Percentiles rank a stretch among this genome's conserved stretches.
These are phyloP conservation scores for Diabrotica virgifera DNA, from an alignment of 1,140 invertebrate genomes.

Conservation along the genomic window DNA sequence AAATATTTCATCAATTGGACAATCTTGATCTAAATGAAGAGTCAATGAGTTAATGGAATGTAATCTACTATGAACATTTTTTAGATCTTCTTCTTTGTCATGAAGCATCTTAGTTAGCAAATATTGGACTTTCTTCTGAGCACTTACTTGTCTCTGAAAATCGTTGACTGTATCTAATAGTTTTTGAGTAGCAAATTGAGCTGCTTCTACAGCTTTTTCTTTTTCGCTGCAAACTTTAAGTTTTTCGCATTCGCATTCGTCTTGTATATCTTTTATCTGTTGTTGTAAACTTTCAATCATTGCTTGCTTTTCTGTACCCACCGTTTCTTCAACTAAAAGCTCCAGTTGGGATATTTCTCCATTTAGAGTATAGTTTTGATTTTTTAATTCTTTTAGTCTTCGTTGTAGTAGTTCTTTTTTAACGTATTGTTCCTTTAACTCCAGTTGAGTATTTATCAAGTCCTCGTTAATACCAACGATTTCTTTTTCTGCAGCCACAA, in stretches of 20 bases:
- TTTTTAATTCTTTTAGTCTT: slow-evolving; percentile 29
- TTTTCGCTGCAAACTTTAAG: slow-evolving; percentile 30
- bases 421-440: slow-evolving; percentile 26
- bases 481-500: slow-evolving; percentile 21
- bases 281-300: slow-evolving; percentile 22
- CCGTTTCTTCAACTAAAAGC: slow-evolving; percentile 20
- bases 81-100: slow-evolving; percentile 33
- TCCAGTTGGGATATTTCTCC: slow-evolving; percentile 30
- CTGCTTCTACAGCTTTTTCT: slow-evolving; percentile 29
- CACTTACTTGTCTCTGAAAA: slow-evolving; percentile 32
- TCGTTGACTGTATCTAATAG: slow-evolving; percentile 32
- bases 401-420: slow-evolving; percentile 26
- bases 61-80: slow-evolving; percentile 25
- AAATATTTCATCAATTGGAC: slow-evolving; percentile 10
- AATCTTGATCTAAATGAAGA: neutral
- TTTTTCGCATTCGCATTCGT: slow-evolving; percentile 29
- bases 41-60: slow-evolving; percentile 22
- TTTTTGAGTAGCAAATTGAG: slow-evolving; percentile 36
- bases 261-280: slow-evolving; percentile 27
- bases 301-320: slow-evolving; percentile 21
- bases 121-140: slow-evolving; percentile 33
- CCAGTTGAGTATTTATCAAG: slow-evolving; percentile 23
- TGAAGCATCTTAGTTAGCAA: slow-evolving; percentile 32
- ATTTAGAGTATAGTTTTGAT: slow-evolving; percentile 26
- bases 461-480: slow-evolving; percentile 25